Evolutionary conservation across 2,797 vertebrate species (phyloP), one percentile per base, ranked within the genome.

Genomic region (Protosalanx chinensis): DNA sequence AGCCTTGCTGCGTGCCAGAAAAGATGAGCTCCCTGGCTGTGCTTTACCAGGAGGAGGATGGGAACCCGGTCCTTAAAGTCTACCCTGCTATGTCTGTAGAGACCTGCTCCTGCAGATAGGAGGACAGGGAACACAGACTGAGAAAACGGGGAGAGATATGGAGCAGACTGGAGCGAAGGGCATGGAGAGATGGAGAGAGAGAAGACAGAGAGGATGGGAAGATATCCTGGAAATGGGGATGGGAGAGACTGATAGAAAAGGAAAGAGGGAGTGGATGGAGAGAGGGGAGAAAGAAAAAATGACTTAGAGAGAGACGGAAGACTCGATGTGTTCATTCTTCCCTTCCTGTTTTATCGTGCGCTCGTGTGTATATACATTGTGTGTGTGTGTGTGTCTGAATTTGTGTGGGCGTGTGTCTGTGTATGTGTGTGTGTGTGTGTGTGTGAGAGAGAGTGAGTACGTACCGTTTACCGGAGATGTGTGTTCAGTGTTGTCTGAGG

Each of bases 61-160:
- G 90, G 82, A 95, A 96, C 15, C 91, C 93, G 67, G 95, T 97
- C 75, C 90, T 98, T 71, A 98, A 98, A 83, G 86, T 98, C 46
- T 98, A 97, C 82, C 96, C 96, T 78, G 95, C 94, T 61, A 98
- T 98, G 96, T 95, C 96, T 0, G 94, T 98, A 82, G 93, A 96
- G 86, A 97, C 94, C 71, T 98, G 96, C 27, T 93, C 95, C 81
- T 98, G 96, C 83, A 93, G 93, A 90, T 98, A 96, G 89, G 68
- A 58, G 49, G 53, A 64, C 29, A 35, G 76, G 20, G 57, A 56
- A 60, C 33, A 20, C 27, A 27, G 16, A 3, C 12, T 53, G 63
- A 70, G 51, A 64, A 5, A 58, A 68, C 57, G 30, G 76, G 46
- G 74, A 49, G 23, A 53, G 64, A 82, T 64, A 74, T 76, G 77